Base-by-base conservation (phyloP, 64 coral and sea anemone species). In the Montipora capricornis region DNA sequence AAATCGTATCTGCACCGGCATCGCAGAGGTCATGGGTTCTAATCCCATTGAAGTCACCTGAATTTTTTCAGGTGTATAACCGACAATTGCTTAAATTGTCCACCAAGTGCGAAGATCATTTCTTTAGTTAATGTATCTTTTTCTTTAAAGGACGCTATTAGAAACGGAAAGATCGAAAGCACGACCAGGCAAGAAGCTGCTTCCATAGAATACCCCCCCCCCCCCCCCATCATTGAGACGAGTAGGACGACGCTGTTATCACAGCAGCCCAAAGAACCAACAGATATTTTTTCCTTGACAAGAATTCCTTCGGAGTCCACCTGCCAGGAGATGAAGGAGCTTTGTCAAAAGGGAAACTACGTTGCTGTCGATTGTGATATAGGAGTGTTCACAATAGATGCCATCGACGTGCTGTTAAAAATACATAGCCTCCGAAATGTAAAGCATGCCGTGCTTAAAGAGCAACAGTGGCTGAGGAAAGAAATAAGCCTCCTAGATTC, bases 251-350 rank as follows among this genome's bases (percentile, higher is more conserved):
- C 61, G 67, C 44, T 73, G 20, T 71, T 47, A 51, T 51, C 45
- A 73, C 22, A 68, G 45, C 59, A 14, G 66, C 84, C 84, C 11
- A 87, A 73, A 0, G 11, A 45, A 70, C 19, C 47, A 87, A 17
- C 84, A 73, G 60, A 48, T 67, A 73, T 87, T 45, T 64, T 79
- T 14, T 70, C 84, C 46, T 49, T 87, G 44, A 73, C 67, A 51
- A 70, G 17, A 51, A 87, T 87, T 61, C 68, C 76, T 62, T 90
- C 76, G 16, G 77, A 76, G 53, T 80, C 88, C 74, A 47, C 88
- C 10, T 90, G 88, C 29, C 37, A 90, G 75, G 10, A 90, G 20
- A 79, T 90, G 88, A 90, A 79, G 51, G 58, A 90, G 15, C 88
- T 80, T 80, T 79, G 53, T 22, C n/a, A 7, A 24, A 76, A 76